Conservation (phyloP, 1,140 invertebrate species). For the Hyposmocoma kahamanoa region DNA sequence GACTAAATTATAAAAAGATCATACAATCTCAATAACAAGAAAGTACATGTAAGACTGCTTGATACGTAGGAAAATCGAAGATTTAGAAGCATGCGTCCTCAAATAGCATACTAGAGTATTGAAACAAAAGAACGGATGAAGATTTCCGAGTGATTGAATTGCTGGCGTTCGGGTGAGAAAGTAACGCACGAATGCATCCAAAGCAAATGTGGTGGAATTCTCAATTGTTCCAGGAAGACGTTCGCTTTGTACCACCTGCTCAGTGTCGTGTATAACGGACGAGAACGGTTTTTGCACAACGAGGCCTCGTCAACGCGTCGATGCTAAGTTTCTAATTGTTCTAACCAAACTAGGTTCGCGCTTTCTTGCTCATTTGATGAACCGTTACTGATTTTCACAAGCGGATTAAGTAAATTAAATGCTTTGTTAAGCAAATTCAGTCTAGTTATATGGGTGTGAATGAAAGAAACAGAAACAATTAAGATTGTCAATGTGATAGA, state of each 20-base stretch:
- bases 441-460: too few relatives aligned
- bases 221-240: slow-evolving; percentile 41
- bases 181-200: slow-evolving; percentile 38
- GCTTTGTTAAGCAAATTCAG: too few relatives aligned
- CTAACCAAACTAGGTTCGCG: slow-evolving; percentile 11
- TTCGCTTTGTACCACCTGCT: slow-evolving; percentile 32
- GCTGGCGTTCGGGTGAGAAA: slow-evolving; percentile 36
- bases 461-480: not conserved
- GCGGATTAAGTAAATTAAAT: slow-evolving; percentile 13
- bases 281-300: slow-evolving; percentile 48
- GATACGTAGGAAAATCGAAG: too few relatives aligned
- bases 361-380: not conserved
- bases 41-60: too few relatives aligned
- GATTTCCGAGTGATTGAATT: slow-evolving; percentile 42
- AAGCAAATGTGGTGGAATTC: slow-evolving; percentile 46
- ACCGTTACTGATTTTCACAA: slow-evolving; percentile 20
- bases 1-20: too few relatives aligned
- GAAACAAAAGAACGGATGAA: slow-evolving; percentile 13
- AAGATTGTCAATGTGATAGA: not conserved
- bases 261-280: slow-evolving; percentile 22
- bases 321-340: slow-evolving; percentile 24
- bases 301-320: slow-evolving; percentile 24
- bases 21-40: too few relatives aligned
- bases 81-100: too few relatives aligned
- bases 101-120: too few relatives aligned